These are phyloP conservation scores for Graptemys geographica DNA, from an alignment of 2,797 vertebrate species.

Conservation along the genomic window DNA sequence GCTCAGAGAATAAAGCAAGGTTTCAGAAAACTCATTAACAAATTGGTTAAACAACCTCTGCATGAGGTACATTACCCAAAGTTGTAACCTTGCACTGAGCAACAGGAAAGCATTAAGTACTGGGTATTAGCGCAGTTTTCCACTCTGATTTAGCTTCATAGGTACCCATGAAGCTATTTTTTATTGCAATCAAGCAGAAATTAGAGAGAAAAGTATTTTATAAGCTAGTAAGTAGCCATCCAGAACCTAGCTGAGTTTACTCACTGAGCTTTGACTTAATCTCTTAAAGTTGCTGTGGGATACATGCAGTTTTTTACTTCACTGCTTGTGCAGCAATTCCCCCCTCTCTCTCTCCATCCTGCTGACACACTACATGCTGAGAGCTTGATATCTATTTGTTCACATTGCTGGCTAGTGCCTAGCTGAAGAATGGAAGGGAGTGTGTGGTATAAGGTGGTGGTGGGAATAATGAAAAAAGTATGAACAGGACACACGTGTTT, in stretches of 20 bases:
- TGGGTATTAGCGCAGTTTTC: neutral
- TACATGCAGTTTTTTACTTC: neutral
- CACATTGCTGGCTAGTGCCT: neutral
- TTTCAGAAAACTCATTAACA: constrained; percentile 22
- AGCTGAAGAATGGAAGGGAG: neutral
- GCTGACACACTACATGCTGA: neutral
- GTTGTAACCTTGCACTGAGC: neutral
- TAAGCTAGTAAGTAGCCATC: neutral
- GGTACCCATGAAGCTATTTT: neutral
- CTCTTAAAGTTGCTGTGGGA: neutral
- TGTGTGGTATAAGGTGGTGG: neutral
- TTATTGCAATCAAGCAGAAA: neutral
- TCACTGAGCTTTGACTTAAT: neutral
- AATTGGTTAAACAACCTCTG: neutral
- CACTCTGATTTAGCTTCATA: neutral
- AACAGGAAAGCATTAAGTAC: neutral
- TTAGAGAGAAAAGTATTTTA: neutral
- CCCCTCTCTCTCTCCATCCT: neutral
- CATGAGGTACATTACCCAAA: neutral
- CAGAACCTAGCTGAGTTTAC: constrained; percentile 9
- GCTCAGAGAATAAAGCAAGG: constrained; percentile 5
- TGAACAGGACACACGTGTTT: neutral
- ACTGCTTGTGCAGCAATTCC: neutral
- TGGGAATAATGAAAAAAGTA: neutral
- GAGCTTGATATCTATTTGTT: neutral